Base-by-base conservation (phyloP, 2,888 invertebrate genomes). In the Meganola albula region DNA sequence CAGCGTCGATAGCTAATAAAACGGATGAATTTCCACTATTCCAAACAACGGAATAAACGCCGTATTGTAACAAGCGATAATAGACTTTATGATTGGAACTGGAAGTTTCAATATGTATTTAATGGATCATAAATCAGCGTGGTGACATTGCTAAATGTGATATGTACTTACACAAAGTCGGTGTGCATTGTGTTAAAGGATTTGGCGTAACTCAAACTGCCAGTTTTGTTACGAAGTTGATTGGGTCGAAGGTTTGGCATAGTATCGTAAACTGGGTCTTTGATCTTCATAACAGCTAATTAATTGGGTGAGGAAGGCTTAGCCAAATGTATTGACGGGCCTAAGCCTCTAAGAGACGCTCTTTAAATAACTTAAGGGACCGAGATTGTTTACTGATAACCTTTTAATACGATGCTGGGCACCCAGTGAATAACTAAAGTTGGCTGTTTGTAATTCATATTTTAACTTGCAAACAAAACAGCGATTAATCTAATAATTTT, bases 221-320 rank as follows among this genome's bases (percentile, higher is more conserved):
- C 73, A 72, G 65, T 44, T 63, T 73, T 63, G 73, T 75, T 69
- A 66, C 64, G 51, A 66, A 73, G 63, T 74, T 70, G 68, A 69
- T 66, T 69, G 53, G 69, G 58, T 62, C 50, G 53, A 50, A 48
- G 71, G 70, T 71, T 78, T 74, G 70, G 59, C 63, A 50, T 54
- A 53, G 60, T 59, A 70, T 75, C 60, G 56, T 58, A 63, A 74
- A 70, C 71, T 65, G 61, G 54, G 56, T 61, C 77, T 80, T 80
- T 78, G 79, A 82, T 83, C 77, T 74, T 74, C 65, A 73, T 69
- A 72, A 74, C 70, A 66, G 71, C 74, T 78, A 76, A 79, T 79
- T 79, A 77, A 80, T 77, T 73, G 70, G 66, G 68, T 64, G 58
- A 69, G 63, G 67, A 68, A 72, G 70, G 66, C 72, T 77, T 73